These are phyloP conservation scores for Eristalis arbustorum DNA, from an alignment of 2,888 invertebrate genomes.

Conservation along the genomic window DNA sequence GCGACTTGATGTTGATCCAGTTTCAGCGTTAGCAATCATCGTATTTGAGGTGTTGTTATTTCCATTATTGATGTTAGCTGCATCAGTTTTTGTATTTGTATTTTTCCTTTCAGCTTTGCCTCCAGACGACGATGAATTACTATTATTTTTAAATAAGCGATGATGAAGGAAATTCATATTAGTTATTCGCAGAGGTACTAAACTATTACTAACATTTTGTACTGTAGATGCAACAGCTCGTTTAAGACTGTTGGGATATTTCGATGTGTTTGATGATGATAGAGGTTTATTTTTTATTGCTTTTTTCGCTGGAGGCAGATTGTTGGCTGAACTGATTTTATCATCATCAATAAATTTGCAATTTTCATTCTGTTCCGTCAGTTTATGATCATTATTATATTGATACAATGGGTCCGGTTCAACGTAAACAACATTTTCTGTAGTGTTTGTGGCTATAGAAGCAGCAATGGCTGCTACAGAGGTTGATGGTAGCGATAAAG, in stretches of 20 bases:
- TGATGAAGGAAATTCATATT: conserved; percentile 73
- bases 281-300: conserved; percentile 29
- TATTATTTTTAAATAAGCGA: conserved; percentile 74
- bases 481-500: conserved; percentile 76
- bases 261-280: conserved; percentile 77
- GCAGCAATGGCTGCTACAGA: conserved; percentile 71
- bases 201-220: conserved; percentile 73
- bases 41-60: conserved; percentile 41
- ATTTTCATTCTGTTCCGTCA: conserved; percentile 47
- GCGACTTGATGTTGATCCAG: conserved; percentile 42
- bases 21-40: conserved; percentile 27
- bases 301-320: conserved; percentile 30
- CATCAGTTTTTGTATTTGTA: conserved; percentile 47
- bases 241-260: conserved; percentile 74
- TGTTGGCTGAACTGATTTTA: not conserved
- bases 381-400: conserved; percentile 40
- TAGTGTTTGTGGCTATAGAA: conserved; percentile 28
- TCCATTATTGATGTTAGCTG: conserved; percentile 43
- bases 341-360: conserved; percentile 16
- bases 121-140: conserved; percentile 44
- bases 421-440: conserved; percentile 49
- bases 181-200: conserved; percentile 73
- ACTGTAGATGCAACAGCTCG: conserved; percentile 75
- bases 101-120: conserved; percentile 12
- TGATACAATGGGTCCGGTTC: conserved; percentile 39